Conservation (phyloP, 2,797 vertebrate species). For the Odontamblyopus lacepedii region DNA sequence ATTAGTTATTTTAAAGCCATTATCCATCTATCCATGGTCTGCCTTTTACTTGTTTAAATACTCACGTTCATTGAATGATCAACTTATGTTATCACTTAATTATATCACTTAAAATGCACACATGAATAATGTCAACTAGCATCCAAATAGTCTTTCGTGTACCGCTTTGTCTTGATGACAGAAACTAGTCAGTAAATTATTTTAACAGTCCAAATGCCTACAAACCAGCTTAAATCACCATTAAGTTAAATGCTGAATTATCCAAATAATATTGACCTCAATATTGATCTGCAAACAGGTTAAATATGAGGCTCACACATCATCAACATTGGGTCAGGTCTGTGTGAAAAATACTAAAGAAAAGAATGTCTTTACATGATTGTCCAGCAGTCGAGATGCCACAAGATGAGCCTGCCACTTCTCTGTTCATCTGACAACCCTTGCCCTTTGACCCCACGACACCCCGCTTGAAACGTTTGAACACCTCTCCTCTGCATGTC, state of each 20-base stretch:
- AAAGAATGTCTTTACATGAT: slow-evolving; percentile 73
- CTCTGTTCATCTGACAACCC: slow-evolving; percentile 74
- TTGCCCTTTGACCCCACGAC: slow-evolving; percentile 57
- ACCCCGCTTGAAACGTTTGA: slow-evolving; percentile 80
- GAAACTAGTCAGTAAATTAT: slow-evolving; percentile 40
- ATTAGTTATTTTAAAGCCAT: slow-evolving; percentile 72
- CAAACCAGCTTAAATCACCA: slow-evolving; percentile 27
- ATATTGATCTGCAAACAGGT: slow-evolving; percentile 52
- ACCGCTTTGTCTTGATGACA: slow-evolving; percentile 59
- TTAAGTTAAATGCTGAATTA: slow-evolving; percentile 42
- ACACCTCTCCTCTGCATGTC: slow-evolving; percentile 94
- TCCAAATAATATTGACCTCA: slow-evolving; percentile 27
- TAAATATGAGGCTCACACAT: slow-evolving; percentile 47
- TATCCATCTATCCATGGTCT: slow-evolving; percentile 67
- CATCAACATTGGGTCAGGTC: slow-evolving; percentile 61
- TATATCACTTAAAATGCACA: slow-evolving; percentile 47
- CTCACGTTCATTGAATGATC: slow-evolving; percentile 56
- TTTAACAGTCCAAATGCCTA: slow-evolving; percentile 39
- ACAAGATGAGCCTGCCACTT: slow-evolving; percentile 44
- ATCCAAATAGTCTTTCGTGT: slow-evolving; percentile 52
- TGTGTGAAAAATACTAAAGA: slow-evolving; percentile 72
- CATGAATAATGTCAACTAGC: slow-evolving; percentile 48
- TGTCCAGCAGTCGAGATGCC: slow-evolving; percentile 45
- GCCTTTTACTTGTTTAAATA: slow-evolving; percentile 53
- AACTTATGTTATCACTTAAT: slow-evolving; percentile 50